Evolutionary conservation across 2,888 invertebrate species (phyloP).

Genomic region (Sinhomidia bicolor): DNA sequence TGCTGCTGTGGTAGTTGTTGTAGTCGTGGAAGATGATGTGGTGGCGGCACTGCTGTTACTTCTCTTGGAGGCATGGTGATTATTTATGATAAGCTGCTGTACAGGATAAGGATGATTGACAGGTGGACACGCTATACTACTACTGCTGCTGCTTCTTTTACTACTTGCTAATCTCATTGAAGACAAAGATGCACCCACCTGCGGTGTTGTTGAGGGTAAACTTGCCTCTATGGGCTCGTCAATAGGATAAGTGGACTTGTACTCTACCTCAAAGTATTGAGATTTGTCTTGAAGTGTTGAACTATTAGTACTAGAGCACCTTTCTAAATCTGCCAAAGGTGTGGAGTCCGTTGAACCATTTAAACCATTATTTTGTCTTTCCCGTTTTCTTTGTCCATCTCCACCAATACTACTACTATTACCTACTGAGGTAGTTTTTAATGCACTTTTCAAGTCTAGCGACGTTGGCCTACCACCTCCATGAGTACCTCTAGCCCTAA

Average conservation of each 20-base stretch:
- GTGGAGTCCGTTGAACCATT: not conserved
- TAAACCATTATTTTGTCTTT: not conserved
- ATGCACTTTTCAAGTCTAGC: slow-evolving; percentile 67
- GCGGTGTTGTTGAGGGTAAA: slow-evolving; percentile 77
- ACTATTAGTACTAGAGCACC: too few relatives aligned
- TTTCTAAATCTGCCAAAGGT: not conserved
- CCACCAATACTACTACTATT: not conserved
- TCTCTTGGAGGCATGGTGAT: too few relatives aligned
- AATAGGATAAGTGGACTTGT: slow-evolving; percentile 92
- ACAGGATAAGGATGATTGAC: not conserved
- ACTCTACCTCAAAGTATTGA: slow-evolving; percentile 65
- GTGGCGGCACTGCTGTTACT: not conserved
- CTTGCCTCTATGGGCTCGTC: slow-evolving; percentile 85
- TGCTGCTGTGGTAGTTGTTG: not conserved
- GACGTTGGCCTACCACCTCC: not conserved
- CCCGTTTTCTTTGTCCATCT: not conserved
- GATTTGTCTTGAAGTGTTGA: too few relatives aligned
- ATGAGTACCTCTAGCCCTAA: slow-evolving; percentile 23
- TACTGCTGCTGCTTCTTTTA: not conserved
- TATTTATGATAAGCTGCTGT: not conserved
- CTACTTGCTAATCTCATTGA: slow-evolving; percentile 15
- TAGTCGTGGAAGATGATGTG: not conserved
- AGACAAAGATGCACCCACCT: not conserved
- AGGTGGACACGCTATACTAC: not conserved
- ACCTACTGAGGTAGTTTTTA: slow-evolving; percentile 45